Evolutionary conservation across 2,113 vertebrate species (phyloP).

Genomic region (Phoxinus phoxinus): DNA sequence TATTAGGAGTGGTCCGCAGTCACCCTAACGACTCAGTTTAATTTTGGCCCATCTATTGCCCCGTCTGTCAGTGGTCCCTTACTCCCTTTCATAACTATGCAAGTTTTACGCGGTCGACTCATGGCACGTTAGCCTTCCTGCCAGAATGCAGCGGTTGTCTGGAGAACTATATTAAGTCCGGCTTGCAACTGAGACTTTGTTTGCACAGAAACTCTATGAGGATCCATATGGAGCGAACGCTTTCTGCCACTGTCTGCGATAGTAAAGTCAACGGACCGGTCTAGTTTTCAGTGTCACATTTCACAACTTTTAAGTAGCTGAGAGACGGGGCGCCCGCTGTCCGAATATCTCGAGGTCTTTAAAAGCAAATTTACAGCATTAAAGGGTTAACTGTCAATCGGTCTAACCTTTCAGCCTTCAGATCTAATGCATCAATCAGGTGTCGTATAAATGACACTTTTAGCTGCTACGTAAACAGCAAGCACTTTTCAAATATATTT

Average conservation of each 20-base stretch:
- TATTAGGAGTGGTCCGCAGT: not conserved
- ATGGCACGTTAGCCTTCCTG: conserved; percentile 11
- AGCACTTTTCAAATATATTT: not conserved
- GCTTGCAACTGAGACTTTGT: conserved; percentile 42
- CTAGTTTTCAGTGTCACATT: conserved; percentile 45
- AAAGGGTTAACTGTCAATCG: not conserved
- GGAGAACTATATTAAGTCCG: conserved; percentile 51
- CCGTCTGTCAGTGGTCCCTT: conserved; percentile 13
- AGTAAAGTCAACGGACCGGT: conserved; percentile 40
- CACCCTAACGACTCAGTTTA: conserved; percentile 26
- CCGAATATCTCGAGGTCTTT: conserved; percentile 30
- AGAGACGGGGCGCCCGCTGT: conserved; percentile 9
- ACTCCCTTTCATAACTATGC: conserved; percentile 15
- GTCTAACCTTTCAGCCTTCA: not conserved
- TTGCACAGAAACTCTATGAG: conserved; percentile 43
- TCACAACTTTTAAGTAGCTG: conserved; percentile 47
- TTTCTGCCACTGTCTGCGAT: conserved; percentile 39
- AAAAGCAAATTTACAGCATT: conserved; percentile 12
- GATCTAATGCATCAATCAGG: not conserved
- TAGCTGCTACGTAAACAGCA: not conserved
- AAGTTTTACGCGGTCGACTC: not conserved
- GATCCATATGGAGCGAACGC: conserved; percentile 43
- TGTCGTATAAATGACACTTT: not conserved
- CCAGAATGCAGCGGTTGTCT: conserved; percentile 34
- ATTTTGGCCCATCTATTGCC: not conserved